These are phyloP conservation scores for Typhlichthys subterraneus DNA, from an alignment of 2,797 vertebrate species.

Conservation along the genomic window DNA sequence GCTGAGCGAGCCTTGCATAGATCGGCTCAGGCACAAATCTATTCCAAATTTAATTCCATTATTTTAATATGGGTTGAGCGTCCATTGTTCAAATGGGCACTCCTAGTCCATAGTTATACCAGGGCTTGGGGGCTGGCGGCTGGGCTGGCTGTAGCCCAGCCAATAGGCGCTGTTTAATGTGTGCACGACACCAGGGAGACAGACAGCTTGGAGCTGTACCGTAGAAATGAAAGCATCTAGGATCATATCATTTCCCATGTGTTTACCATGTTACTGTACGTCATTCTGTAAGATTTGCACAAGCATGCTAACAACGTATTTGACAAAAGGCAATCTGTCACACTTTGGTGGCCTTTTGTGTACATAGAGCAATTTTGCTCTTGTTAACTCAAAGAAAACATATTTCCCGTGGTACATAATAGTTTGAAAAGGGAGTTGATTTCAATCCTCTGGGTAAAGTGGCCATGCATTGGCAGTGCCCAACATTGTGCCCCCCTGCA, in stretches of 20 bases:
- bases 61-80: conserved; percentile 68
- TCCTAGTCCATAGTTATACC: conserved; percentile 43
- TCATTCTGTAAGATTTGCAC: conserved; percentile 6
- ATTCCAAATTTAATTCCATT: conserved; percentile 79
- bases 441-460: conserved; percentile 55
- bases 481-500: conserved; percentile 63
- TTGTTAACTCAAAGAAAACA: conserved; percentile 22
- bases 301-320: conserved; percentile 9
- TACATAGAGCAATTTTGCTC: conserved; percentile 2
- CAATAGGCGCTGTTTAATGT: conserved; percentile 58
- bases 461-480: conserved; percentile 51
- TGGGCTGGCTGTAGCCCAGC: conserved; percentile 52
- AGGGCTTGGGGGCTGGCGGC: conserved; percentile 14
- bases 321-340: too few species aligned
- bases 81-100: conserved; percentile 73
- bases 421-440: conserved; percentile 57
- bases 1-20: conserved; percentile 53
- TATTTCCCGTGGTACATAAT: conserved; percentile 34
- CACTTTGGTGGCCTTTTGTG: not conserved
- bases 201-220: conserved; percentile 56
- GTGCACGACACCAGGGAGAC: conserved; percentile 38
- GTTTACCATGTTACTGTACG: conserved; percentile 10
- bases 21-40: conserved; percentile 65
- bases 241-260: not conserved
- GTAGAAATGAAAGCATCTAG: conserved; percentile 19